Conservation (phyloP, 35 echinoderm and acorn worm species). For the Heliocidaris erythrogramma region DNA sequence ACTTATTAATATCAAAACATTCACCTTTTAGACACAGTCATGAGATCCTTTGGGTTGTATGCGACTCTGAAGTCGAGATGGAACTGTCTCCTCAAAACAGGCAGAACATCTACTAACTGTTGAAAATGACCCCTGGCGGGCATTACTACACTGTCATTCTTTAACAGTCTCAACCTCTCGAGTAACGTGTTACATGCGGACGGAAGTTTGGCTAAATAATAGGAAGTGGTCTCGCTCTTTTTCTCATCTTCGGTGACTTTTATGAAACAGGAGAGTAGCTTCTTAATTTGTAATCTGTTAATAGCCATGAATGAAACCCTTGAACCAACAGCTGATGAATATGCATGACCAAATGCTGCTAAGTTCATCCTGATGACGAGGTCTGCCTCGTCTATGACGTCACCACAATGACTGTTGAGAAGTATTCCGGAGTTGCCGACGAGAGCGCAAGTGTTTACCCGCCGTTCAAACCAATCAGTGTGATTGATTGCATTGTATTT, state of each 20-base stretch:
- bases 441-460: neutral
- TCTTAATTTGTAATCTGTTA: conserved; percentile 26
- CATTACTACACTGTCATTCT: neutral
- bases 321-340: conserved; percentile 45
- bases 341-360: conserved; percentile 23
- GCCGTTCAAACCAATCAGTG: neutral
- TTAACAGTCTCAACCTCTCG: neutral
- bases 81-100: neutral
- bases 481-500: neutral
- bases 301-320: conserved; percentile 55
- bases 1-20: neutral
- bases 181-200: neutral
- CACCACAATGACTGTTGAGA: neutral
- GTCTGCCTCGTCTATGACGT: conserved; percentile 13
- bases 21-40: neutral
- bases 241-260: neutral
- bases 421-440: conserved; percentile 6
- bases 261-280: neutral
- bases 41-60: neutral
- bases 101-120: neutral
- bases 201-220: neutral
- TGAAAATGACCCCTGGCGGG: neutral
- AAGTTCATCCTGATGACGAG: conserved; percentile 13
- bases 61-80: neutral
- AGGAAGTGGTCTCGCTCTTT: neutral